These are phyloP conservation scores for Ophion slaviceki DNA, from an alignment of 2,888 invertebrate species.

Conservation along the genomic window DNA sequence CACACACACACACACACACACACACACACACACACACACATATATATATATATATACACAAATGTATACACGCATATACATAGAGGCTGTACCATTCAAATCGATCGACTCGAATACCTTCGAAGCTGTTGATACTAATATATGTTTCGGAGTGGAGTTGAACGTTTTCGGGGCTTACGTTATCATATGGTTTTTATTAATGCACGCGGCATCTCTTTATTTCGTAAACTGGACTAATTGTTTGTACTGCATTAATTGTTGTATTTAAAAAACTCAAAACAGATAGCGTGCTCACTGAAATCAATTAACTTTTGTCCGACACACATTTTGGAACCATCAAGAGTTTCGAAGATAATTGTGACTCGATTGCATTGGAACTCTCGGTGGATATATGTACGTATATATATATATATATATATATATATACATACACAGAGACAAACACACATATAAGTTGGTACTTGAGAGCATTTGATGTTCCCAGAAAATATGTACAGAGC, in stretches of 20 bases:
- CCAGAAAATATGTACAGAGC: constrained; percentile 81
- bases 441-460: constrained; percentile 66
- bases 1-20: too few relatives aligned
- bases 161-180: not conserved
- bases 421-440: constrained; percentile 1
- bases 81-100: not conserved
- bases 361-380: not conserved
- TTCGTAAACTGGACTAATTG: not conserved
- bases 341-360: not conserved
- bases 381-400: constrained; percentile 51
- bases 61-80: not conserved
- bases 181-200: not conserved
- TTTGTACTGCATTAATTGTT: not conserved
- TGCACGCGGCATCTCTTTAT: not conserved
- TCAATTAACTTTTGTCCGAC: too few relatives aligned
- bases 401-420: constrained; percentile 42
- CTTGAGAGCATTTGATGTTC: constrained; percentile 79
- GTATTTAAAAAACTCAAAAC: not conserved
- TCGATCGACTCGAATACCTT: not conserved
- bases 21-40: too few relatives aligned
- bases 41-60: constrained; percentile 50
- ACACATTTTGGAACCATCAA: not conserved
- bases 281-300: too few relatives aligned
- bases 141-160: not conserved
- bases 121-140: not conserved